Conservation (phyloP, 2,113 vertebrate species). For the Ondatra zibethicus region DNA sequence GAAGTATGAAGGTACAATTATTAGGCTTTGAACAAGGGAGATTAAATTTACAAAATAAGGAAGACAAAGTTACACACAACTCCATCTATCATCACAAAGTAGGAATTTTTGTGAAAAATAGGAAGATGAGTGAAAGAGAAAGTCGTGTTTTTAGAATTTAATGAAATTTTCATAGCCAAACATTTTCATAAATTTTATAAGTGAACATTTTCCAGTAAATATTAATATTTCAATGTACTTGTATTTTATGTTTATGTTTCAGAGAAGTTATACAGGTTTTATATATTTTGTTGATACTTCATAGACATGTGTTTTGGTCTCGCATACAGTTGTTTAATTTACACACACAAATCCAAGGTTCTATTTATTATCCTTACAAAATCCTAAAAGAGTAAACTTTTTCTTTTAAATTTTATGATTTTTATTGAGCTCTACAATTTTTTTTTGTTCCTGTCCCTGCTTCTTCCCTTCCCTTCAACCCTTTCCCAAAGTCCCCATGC, state of each 20-base stretch:
- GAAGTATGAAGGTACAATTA: background rate
- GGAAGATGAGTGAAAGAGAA: conserved; percentile 13
- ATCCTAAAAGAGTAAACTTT: background rate
- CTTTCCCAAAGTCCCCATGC: too few relatives aligned
- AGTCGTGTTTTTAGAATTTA: background rate
- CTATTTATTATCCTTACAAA: conserved; percentile 12
- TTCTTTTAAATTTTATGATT: too few relatives aligned
- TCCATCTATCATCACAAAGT: background rate
- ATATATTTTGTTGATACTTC: conserved; percentile 20
- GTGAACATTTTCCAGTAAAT: conserved; percentile 9
- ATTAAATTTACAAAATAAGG: conserved; percentile 3
- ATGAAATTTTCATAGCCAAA: background rate
- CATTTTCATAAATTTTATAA: background rate
- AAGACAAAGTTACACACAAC: background rate
- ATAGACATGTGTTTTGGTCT: background rate
- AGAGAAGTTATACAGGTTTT: conserved; percentile 13
- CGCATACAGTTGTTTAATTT: background rate
- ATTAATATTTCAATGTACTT: conserved; percentile 15
- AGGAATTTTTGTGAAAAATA: background rate
- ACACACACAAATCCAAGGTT: background rate
- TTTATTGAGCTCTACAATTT: too few relatives aligned
- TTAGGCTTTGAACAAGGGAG: background rate
- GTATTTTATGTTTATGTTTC: background rate
- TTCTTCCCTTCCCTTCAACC: too few relatives aligned
- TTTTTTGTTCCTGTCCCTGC: too few relatives aligned